These are phyloP conservation scores for Lepidochitona cinerea DNA, from an alignment of 2,888 invertebrate genomes.

Conservation along the genomic window DNA sequence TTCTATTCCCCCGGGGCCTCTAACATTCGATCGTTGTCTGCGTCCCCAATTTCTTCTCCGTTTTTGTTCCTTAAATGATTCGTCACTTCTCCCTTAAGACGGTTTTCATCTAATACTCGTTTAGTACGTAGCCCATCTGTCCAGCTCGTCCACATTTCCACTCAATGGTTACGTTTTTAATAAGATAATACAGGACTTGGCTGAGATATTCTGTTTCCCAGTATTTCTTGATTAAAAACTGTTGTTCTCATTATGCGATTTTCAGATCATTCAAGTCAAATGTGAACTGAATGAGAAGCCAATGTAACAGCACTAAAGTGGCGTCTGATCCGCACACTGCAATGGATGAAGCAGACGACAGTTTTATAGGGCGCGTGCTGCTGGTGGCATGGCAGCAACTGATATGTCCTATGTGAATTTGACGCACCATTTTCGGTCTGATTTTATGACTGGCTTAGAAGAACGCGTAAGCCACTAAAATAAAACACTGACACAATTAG, in stretches of 20 bases:
- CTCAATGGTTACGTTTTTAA: neutral
- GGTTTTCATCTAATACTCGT: neutral
- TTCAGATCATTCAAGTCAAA: no score
- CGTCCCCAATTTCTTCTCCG: neutral
- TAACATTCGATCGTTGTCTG: neutral
- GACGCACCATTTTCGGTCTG: no score
- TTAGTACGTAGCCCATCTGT: neutral
- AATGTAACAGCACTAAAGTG: no score
- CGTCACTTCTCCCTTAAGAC: neutral
- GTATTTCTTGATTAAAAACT: neutral
- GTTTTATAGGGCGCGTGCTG: neutral
- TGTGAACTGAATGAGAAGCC: no score
- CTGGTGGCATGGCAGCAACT: no score
- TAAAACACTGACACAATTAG: no score
- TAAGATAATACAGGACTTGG: neutral
- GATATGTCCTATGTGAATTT: no score
- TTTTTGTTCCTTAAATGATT: neutral
- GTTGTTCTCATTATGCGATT: no score
- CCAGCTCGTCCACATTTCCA: neutral
- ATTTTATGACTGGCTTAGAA: no score
- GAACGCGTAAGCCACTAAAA: no score
- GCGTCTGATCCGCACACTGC: no score
- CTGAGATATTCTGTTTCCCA: neutral
- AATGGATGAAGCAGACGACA: neutral
- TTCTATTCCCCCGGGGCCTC: neutral